These are phyloP conservation scores for Nasonia longicornis DNA, from an alignment of 1,140 invertebrate species.

Conservation along the genomic window DNA sequence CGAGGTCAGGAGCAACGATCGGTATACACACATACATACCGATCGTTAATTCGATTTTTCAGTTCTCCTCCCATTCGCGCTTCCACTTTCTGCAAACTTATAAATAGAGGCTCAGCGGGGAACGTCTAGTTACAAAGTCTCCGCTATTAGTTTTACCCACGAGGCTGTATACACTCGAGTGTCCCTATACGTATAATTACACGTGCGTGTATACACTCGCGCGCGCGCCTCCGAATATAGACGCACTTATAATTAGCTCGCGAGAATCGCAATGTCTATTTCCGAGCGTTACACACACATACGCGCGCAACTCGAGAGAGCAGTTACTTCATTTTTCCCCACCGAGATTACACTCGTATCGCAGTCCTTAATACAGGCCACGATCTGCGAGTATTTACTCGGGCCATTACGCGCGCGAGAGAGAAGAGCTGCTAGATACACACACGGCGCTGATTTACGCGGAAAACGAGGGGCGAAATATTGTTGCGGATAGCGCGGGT, in stretches of 20 bases:
- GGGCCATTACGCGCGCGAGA: background rate
- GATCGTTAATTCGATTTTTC: background rate
- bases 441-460: background rate
- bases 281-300: background rate
- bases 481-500: background rate
- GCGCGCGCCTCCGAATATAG: background rate
- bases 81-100: no score
- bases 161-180: background rate
- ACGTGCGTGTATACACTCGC: background rate
- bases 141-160: background rate
- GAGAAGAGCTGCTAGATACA: background rate
- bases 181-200: background rate
- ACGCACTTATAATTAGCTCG: background rate
- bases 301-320: background rate
- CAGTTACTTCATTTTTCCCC: background rate
- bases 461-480: slow-evolving; percentile 8
- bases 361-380: background rate
- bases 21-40: no score
- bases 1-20: background rate
- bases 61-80: background rate
- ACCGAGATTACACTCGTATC: background rate
- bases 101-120: no score
- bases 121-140: no score
- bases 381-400: slow-evolving; percentile 1
- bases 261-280: background rate